Base-by-base conservation (phyloP, 2,888 invertebrate species). In the Conchocele bisecta region DNA sequence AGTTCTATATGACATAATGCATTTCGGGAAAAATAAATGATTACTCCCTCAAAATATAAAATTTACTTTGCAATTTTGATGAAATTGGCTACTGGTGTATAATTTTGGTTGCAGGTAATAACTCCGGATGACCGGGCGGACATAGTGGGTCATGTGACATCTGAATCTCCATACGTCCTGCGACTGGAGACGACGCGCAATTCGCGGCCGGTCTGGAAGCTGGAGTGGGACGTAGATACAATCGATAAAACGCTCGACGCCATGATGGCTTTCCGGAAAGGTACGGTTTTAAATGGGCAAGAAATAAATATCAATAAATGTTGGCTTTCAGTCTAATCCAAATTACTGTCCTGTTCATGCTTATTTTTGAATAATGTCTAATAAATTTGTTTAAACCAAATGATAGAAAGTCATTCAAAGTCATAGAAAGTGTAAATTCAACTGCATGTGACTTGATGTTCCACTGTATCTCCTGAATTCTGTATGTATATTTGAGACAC, bases 211-310 rank as follows among this genome's bases (percentile, higher is more conserved):
- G 58, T 50, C n/a, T 77, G 74, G 73, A 67, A 61, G 41, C 67
- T 71, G 3, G 65, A 56, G 1, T 68, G 70, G 68, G 54, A 44
- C n/a, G 44, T 77, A 3, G 74, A 77, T 31, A 77, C 61, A 7
- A 28, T 41, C 0, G 57, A 31, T 6, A 56, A 61, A 33, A 42
- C 67, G 5, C 65, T 77, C 5, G 70, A 74, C 51, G 71, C 71
- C 4, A 44, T 69, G 7, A 61, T 72, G 61, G 67, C 61, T 9
- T 73, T 73, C 60, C 66, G 68, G 63, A 60, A 29, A 31, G 29
- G 33, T 57, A 57, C 13, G 17, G n/a, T n/a, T n/a, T n/a, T n/a
- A n/a, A n/a, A n/a, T n/a, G n/a, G n/a, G n/a, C n/a, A n/a, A n/a
- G n/a, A n/a, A n/a, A n/a, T n/a, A n/a, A n/a, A n/a, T n/a, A n/a